Conservation (phyloP, 2,888 invertebrate species). For the Heliconius hortense region DNA sequence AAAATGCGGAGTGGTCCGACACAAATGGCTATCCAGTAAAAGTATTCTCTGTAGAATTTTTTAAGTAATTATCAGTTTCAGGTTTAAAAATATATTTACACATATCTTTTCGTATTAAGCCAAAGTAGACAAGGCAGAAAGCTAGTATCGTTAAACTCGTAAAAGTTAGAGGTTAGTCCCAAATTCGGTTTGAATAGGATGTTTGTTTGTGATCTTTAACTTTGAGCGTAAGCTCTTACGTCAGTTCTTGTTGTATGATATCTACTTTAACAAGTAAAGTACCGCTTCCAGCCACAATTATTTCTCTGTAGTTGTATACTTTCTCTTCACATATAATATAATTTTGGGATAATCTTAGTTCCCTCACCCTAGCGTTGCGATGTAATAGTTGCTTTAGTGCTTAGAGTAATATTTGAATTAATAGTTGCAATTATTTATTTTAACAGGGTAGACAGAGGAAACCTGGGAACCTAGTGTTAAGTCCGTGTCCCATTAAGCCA, state of each 20-base stretch:
- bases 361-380: too few relatives aligned
- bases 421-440: too few relatives aligned
- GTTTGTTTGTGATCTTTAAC: constrained; percentile 11
- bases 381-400: too few relatives aligned
- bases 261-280: not conserved
- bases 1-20: too few relatives aligned
- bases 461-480: too few relatives aligned
- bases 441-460: too few relatives aligned
- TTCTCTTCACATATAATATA: not conserved
- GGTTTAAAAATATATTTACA: not conserved
- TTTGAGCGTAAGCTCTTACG: not conserved
- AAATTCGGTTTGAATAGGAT: constrained; percentile 6
- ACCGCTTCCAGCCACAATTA: not conserved
- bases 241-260: not conserved
- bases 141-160: not conserved
- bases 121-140: not conserved
- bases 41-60: too few relatives aligned
- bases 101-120: not conserved
- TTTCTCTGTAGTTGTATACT: too few relatives aligned
- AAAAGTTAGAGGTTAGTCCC: constrained; percentile 14
- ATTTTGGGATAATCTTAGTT: not conserved
- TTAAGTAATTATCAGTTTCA: not conserved
- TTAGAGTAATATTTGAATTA: too few relatives aligned
- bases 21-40: too few relatives aligned
- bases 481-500: too few relatives aligned